Evolutionary conservation across 2,888 invertebrate species (phyloP).

Genomic region (Lepidochrysops patricia): DNA sequence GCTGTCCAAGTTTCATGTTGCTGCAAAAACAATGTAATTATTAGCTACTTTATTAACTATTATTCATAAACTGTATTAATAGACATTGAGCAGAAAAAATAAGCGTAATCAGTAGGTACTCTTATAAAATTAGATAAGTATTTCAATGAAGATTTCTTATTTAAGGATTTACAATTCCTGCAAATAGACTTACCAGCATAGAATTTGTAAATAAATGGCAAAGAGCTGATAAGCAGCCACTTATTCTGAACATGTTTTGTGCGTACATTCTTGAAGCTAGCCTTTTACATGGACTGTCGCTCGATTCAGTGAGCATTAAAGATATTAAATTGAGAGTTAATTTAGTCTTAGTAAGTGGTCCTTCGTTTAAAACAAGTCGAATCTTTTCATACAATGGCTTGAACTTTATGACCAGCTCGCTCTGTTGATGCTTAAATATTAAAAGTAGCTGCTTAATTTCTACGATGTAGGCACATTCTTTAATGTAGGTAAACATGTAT

Average conservation of each 20-base stretch:
- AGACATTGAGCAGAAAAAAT: too few species aligned
- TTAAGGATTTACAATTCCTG: too few species aligned
- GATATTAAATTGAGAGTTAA: slow-evolving; percentile 46
- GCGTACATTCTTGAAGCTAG: slow-evolving; percentile 36
- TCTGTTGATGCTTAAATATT: slow-evolving; percentile 32
- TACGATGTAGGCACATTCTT: too few species aligned
- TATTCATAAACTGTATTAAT: background rate
- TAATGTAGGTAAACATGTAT: too few species aligned
- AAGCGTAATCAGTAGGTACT: too few species aligned
- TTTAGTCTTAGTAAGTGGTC: slow-evolving; percentile 35
- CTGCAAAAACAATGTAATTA: slow-evolving; percentile 31
- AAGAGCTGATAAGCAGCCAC: slow-evolving; percentile 52
- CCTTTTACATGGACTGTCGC: slow-evolving; percentile 26
- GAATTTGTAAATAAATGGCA: slow-evolving; percentile 40
- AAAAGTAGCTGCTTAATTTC: background rate
- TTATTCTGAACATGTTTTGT: slow-evolving; percentile 45
- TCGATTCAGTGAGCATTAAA: slow-evolving; percentile 36
- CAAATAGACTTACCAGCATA: slow-evolving; percentile 50
- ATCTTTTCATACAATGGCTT: slow-evolving; percentile 45
- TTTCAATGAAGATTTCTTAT: too few species aligned
- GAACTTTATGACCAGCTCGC: slow-evolving; percentile 38
- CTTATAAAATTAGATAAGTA: too few species aligned
- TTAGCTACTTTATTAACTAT: background rate
- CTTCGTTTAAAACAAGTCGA: slow-evolving; percentile 32
- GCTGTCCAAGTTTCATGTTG: slow-evolving; percentile 51